These are phyloP conservation scores for Drosophila orena DNA, from an alignment of 1,140 invertebrate species.

Conservation along the genomic window DNA sequence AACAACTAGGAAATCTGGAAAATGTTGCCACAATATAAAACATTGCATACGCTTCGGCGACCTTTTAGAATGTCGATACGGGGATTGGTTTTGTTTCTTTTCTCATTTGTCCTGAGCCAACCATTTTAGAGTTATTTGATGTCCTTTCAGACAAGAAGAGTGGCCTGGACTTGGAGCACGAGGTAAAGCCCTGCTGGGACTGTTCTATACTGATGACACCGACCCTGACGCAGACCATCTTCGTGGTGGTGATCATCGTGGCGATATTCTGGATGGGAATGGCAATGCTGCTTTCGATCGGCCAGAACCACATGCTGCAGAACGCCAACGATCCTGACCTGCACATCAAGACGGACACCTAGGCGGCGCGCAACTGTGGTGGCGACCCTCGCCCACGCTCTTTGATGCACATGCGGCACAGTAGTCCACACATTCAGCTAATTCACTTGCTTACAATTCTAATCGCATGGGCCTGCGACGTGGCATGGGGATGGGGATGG, in stretches of 20 bases:
- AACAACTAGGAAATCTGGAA: too few relatives aligned
- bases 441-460: slow-evolving; percentile 75
- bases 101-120: background rate
- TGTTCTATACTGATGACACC: slow-evolving; percentile 24
- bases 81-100: too few relatives aligned
- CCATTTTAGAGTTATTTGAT: background rate
- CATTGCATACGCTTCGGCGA: too few relatives aligned
- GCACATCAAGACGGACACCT: slow-evolving; percentile 39
- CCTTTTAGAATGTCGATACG: background rate
- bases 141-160: background rate
- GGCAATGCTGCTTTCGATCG: slow-evolving; percentile 40
- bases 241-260: slow-evolving; percentile 14
- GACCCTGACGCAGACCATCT: slow-evolving; percentile 10
- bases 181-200: slow-evolving; percentile 49
- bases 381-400: slow-evolving; percentile 38
- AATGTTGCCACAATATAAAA: too few relatives aligned
- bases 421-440: slow-evolving; percentile 43
- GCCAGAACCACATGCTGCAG: slow-evolving; percentile 8
- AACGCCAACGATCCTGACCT: slow-evolving; percentile 34
- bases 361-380: slow-evolving; percentile 18
- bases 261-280: slow-evolving; percentile 30
- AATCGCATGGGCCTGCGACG: slow-evolving; percentile 48
- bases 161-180: slow-evolving; percentile 18
- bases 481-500: background rate
- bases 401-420: slow-evolving; percentile 38